Evolutionary conservation across 2,113 vertebrate genomes (phyloP).

Genomic region (Albula goreensis): DNA sequence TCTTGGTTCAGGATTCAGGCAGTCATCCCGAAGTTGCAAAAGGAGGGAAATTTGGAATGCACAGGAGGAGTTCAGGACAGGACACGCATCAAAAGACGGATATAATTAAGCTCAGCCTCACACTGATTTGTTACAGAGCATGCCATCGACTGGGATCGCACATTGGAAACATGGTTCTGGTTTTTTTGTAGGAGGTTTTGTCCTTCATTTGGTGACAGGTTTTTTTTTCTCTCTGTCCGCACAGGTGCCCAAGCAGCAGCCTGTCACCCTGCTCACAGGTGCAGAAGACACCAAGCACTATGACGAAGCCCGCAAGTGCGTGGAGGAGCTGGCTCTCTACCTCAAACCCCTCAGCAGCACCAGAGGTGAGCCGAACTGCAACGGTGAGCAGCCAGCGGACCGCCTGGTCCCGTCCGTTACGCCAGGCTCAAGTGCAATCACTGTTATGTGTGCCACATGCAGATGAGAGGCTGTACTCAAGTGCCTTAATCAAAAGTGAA

Average conservation of each 20-base stretch:
- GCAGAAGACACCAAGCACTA: constrained; percentile 96
- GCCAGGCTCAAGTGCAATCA: not conserved
- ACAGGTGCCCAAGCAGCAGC: constrained; percentile 92
- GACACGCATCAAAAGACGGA: not conserved
- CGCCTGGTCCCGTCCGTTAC: not conserved
- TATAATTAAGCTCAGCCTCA: not conserved
- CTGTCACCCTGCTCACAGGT: constrained; percentile 88
- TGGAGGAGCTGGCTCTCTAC: constrained; percentile 96
- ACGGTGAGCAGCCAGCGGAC: not conserved
- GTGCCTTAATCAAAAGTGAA: no score
- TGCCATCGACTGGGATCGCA: not conserved
- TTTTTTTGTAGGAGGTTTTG: not conserved
- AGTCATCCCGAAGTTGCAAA: not conserved
- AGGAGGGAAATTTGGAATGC: not conserved
- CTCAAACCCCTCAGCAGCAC: constrained; percentile 97
- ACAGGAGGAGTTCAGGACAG: not conserved
- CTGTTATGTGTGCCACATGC: not conserved
- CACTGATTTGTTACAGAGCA: not conserved
- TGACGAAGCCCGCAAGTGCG: constrained; percentile 93
- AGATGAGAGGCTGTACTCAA: no score
- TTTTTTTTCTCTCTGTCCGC: constrained; percentile 11
- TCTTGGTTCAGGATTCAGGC: not conserved
- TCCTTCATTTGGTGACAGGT: not conserved
- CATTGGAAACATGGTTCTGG: not conserved
- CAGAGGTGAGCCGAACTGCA: constrained; percentile 74